Evolutionary conservation across 2,888 invertebrate genomes (phyloP), one percentile per base, ranked within the genome.

Genomic region (Belgica antarctica): DNA sequence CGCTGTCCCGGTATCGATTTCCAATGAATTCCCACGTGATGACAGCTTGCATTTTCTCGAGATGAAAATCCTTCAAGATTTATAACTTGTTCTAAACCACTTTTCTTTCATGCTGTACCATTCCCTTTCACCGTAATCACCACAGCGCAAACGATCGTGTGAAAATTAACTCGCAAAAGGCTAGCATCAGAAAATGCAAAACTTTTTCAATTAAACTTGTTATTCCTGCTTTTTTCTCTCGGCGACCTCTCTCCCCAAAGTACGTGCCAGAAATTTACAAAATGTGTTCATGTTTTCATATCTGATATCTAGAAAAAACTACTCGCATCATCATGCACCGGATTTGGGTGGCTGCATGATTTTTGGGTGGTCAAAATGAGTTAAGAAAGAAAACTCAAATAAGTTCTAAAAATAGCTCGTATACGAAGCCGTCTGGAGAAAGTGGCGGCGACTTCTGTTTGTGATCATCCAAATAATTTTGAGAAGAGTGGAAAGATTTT

Each of bases 181-280:
- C 31, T 10, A 17, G 34, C 27, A 62, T 7, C n/a, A 47, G 17
- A 24, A 41, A 22, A 52, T 52, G 52, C 52, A 34, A 62, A 62
- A 62, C 62, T 62, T 62, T 62, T 62, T 62, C 62, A 62, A 62
- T 62, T 62, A 62, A 62, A 62, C 17, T 62, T 62, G 62, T 28
- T 34, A 52, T 52, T 52, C 52, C 52, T 52, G 7, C 22, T 52
- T 52, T n/a, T n/a, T n/a, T n/a, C n/a, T n/a, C n/a, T n/a, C n/a
- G n/a, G n/a, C 22, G n/a, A 52, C 52, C 52, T 52, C 52, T 34
- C 34, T 2, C 34, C n/a, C 31, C 15, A 25, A 62, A 62, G 62
- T 62, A 62, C 62, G 62, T 62, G 62, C 62, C 15, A 31, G 34
- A 62, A 62, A 62, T 62, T 62, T 19, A 5, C 62, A 62, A 62